Conservation (phyloP, 30 jellyfish, hydroid and myxozoan species). For the Hydra vulgaris region DNA sequence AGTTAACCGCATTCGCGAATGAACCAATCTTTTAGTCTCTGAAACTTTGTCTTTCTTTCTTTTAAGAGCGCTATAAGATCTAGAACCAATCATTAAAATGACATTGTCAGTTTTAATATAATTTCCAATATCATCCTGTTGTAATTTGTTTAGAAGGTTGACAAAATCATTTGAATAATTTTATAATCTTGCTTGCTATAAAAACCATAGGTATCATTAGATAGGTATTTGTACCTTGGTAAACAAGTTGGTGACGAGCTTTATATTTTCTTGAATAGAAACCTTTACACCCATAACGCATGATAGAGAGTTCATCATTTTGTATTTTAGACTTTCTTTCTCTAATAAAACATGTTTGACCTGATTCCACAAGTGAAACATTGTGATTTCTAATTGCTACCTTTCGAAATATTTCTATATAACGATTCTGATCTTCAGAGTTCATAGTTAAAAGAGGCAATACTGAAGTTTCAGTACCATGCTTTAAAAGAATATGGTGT, state of each 20-base stretch:
- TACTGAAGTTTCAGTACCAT: neutral
- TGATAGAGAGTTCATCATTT: neutral
- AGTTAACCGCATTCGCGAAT: constrained; percentile 12
- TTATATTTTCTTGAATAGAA: constrained; percentile 9
- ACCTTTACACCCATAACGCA: constrained; percentile 21
- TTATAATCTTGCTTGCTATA: neutral
- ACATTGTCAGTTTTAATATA: constrained; percentile 6
- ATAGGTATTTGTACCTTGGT: neutral
- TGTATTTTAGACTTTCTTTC: neutral
- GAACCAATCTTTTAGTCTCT: constrained; percentile 5
- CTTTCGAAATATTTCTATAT: constrained; percentile 1
- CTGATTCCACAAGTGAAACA: neutral
- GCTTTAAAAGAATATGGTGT: constrained; percentile 15
- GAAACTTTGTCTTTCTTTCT: constrained; percentile 6
- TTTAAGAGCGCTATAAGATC: neutral
- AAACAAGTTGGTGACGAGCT: constrained; percentile 21
- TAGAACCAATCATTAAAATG: constrained; percentile 13
- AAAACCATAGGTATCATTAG: constrained; percentile 6
- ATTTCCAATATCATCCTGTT: constrained; percentile 4
- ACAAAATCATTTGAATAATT: neutral
- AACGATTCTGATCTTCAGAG: constrained; percentile 10
- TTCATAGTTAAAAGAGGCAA: constrained; percentile 1
- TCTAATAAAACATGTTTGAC: neutral
- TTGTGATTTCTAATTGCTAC: constrained; percentile 1
- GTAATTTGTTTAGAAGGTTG: neutral